Percentiles rank a stretch among this genome's conserved stretches.
Conservation (phyloP, 2,113 vertebrate genomes). For the Coryphaenoides rupestris region DNA sequence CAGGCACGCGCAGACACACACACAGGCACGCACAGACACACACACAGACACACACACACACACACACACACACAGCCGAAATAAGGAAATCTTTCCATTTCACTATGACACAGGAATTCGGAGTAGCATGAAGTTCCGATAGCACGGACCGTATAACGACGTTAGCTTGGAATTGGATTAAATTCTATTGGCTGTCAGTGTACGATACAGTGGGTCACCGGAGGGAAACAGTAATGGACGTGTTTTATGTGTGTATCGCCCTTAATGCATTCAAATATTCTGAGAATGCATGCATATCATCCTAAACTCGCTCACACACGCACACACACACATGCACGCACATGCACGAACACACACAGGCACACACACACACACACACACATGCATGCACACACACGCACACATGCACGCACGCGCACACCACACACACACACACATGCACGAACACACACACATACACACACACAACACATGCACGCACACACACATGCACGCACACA, state of each 20-base stretch:
- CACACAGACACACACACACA: constrained; percentile 1
- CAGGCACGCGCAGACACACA: constrained; percentile 14
- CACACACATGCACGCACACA: neutral
- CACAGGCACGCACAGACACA: neutral
- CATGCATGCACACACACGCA: constrained; percentile 6
- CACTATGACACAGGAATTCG: constrained; percentile 51
- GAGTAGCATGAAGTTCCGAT: constrained; percentile 57
- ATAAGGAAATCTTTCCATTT: constrained; percentile 62
- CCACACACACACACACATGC: constrained; percentile 17
- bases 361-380: no score
- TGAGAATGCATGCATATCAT: constrained; percentile 20
- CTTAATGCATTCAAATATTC: constrained; percentile 42
- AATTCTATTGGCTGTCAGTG: constrained; percentile 48
- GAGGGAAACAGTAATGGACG: constrained; percentile 31
- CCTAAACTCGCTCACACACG: constrained; percentile 18
- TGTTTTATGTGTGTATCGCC: constrained; percentile 9
- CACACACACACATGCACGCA: constrained; percentile 10
- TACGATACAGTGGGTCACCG: constrained; percentile 26
- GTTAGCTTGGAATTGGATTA: constrained; percentile 42
- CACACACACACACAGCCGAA: constrained; percentile 41
- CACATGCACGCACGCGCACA: constrained; percentile 16
- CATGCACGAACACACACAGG: constrained; percentile 13
- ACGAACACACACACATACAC: constrained; percentile 14
- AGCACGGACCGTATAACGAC: constrained; percentile 53
- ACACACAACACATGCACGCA: no score